Evolutionary conservation across 1,140 invertebrate species (phyloP), one percentile per base, ranked within the genome.

Genomic region (Thalassaphorura encarpata): DNA sequence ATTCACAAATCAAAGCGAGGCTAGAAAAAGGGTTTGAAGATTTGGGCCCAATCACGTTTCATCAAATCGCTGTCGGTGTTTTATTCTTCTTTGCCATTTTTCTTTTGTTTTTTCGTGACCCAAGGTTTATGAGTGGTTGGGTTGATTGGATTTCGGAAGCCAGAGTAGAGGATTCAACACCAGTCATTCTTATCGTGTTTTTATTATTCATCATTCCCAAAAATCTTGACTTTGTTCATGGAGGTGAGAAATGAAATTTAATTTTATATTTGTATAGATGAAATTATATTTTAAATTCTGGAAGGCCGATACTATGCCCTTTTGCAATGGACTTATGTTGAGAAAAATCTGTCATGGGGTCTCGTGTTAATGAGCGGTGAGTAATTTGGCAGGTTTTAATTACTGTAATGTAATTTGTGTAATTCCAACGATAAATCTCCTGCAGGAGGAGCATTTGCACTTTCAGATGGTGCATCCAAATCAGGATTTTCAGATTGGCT

Each of bases 141-240:
- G 28, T 5, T 23, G 45, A 56, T 1, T 13, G 2, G 1, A 11
- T 54, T 29, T 19, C n/a, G 5, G 2, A 47, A 2, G 55, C 41
- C 67, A 74, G 76, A 56, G 80, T 87, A 27, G 83, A 84, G 63
- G 88, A 92, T 67, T 87, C 87, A 0, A 87, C 85, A 23, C 82
- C 87, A 1, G 89, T 84, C 0, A 80, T 88, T 59, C 79, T 83
- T 43, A 77, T 90, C 1, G 83, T 84, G 2, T 74, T 89, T 33
- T 72, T 89, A 15, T 77, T 91, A 67, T 92, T 91, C 69, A 69
- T 88, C 13, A 71, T 91, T 21, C 89, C 89, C 1, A 78, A 86
- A 45, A 80, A 84, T n/a, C 76, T 84, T n/a, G n/a, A n/a, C n/a
- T n/a, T n/a, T n/a, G n/a, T n/a, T n/a, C n/a, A n/a, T n/a, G n/a